Base-by-base conservation (phyloP, 2,888 invertebrate genomes). In the Lumbricus terrestris region DNA sequence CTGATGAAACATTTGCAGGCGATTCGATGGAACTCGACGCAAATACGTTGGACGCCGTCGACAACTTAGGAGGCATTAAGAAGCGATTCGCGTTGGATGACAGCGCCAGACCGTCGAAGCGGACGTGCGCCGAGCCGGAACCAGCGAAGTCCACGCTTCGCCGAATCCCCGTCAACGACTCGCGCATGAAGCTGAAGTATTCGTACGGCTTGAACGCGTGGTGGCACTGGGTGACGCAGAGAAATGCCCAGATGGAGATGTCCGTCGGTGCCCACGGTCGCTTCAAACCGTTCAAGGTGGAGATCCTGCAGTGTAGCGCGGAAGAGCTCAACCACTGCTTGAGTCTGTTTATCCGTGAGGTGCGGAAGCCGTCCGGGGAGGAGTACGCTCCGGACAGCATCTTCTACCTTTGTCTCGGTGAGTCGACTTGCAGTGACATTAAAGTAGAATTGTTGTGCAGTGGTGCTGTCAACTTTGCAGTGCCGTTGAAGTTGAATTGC, bases 181-280 rank as follows among this genome's bases (percentile, higher is more conserved):
- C 82, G 33, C 40, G 82, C 29, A 90, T 91, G 90, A 90, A 88
- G 83, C 88, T 91, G 69, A 91, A 91, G 83, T 91, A 91, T 88
- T 90, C 91, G 15, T 88, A 90, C 47, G 91, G 90, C 16, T 82
- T 91, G 15, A 91, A 90, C 33, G 91, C 91, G 15, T 91, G 83
- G 88, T 88, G 38, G n/a, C 89, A 90, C 37, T 90, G 90, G 90
- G 90, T 88, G 40, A 89, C 83, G 42, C 69, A 88, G 54, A 90
- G 89, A 40, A 90, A 90, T 89, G 90, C 35, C 40, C 54, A 88
- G 88, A 40, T 90, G 69, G 69, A 90, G n/a, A 33, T 83, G 20
- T 34, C 37, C 0, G 88, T 40, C 23, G 90, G 82, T 18, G 54
- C 69, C 89, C 35, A 33, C 33, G 69, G 82, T 34, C 34, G 33